A percentile compares a stretch with the other conserved stretches of the same genome.
phyloP scores from a whole-genome alignment of 2,113 vertebrate genomes.

The Salvelinus namaycush region DNA sequence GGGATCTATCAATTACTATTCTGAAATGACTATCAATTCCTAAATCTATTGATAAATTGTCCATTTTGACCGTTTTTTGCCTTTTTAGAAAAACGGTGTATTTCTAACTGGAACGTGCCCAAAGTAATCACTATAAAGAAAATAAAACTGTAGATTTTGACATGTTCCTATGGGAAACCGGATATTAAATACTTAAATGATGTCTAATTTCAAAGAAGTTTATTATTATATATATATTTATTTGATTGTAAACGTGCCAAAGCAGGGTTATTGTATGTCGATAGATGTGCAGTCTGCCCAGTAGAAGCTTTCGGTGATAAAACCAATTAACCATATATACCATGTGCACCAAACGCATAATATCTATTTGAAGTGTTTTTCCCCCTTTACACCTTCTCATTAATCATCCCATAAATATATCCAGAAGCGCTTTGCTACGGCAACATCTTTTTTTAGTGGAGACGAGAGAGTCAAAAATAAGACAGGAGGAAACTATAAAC shows the following conservation, averaged over 20 bases:
- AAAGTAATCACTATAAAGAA: no score
- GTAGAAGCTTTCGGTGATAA: neutral
- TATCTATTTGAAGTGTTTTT: neutral
- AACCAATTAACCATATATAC: neutral
- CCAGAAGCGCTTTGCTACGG: neutral
- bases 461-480: no score
- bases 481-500: conserved; percentile 14
- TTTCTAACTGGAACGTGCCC: neutral
- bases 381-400: neutral
- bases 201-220: no score
- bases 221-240: no score
- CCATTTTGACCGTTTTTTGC: neutral
- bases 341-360: neutral
- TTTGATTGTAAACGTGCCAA: neutral
- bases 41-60: neutral
- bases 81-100: conserved; percentile 7
- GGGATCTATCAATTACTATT: no score
- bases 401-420: neutral
- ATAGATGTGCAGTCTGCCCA: neutral
- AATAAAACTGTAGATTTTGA: no score
- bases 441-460: no score
- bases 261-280: neutral
- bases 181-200: neutral
- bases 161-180: neutral
- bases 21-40: no score